Percentiles rank a stretch among this genome's conserved stretches.
phyloP scores from a whole-genome alignment of 2,797 vertebrate species.

The Pyrocephalus nanus region DNA sequence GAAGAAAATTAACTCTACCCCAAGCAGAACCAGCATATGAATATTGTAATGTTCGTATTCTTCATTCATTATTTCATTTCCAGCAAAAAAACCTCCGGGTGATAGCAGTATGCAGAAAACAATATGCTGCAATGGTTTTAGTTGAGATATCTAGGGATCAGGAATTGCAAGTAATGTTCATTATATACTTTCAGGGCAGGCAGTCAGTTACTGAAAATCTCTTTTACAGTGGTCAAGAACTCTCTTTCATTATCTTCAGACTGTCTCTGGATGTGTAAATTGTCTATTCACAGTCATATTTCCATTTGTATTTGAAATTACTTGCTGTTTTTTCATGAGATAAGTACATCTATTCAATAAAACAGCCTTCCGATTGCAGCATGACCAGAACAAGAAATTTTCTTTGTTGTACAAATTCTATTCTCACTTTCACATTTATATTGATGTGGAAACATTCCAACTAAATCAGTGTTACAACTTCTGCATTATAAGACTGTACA shows the following conservation, averaged over 20 bases:
- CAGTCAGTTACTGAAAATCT: not conserved
- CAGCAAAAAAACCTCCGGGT: not conserved
- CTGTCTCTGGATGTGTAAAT: not conserved
- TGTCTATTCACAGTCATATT: not conserved
- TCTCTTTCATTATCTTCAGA: not conserved
- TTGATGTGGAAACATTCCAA: not conserved
- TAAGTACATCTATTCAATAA: not conserved
- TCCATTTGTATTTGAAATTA: conserved; percentile 18
- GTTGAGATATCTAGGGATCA: not conserved
- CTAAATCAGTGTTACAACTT: not conserved
- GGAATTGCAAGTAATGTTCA: not conserved
- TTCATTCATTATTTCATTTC: not conserved
- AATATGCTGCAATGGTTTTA: not conserved
- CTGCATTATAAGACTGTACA: not conserved
- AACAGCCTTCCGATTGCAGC: not conserved
- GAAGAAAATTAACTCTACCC: not conserved
- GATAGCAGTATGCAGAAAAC: not conserved
- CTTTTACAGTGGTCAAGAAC: not conserved
- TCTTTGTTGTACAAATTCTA: not conserved
- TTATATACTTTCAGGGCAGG: not conserved
- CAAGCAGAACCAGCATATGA: not conserved
- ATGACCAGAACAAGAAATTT: not conserved
- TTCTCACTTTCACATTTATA: not conserved
- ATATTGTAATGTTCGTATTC: not conserved
- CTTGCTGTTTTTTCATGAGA: not conserved